Conservation (phyloP, 64 coral and sea anemone species). For the Stylophora pistillata region DNA sequence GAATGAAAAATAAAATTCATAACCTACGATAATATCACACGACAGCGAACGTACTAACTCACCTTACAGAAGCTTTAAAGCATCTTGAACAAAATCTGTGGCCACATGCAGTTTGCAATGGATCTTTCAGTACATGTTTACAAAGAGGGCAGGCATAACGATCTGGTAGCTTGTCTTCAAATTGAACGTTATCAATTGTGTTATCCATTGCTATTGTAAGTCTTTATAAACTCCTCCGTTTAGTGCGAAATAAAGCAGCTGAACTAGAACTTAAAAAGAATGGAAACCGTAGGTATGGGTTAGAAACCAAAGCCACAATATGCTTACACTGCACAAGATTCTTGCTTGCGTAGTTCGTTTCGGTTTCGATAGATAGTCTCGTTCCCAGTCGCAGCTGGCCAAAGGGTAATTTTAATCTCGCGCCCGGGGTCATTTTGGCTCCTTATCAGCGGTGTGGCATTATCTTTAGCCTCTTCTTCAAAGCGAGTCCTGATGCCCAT, state of each 20-base stretch:
- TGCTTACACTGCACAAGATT: background rate
- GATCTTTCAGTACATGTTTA: constrained; percentile 21
- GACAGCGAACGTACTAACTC: background rate
- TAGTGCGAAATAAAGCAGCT: background rate
- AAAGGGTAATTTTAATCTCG: too few species aligned
- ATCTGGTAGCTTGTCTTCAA: background rate
- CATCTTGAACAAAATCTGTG: constrained; percentile 16
- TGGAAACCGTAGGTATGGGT: background rate
- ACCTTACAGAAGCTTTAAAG: constrained; percentile 7
- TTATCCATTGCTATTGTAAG: background rate
- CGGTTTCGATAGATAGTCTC: too few species aligned
- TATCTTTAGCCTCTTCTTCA: too few species aligned
- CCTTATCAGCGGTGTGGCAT: too few species aligned
- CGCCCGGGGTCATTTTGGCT: too few species aligned
- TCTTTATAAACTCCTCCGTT: background rate
- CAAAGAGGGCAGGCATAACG: constrained; percentile 19
- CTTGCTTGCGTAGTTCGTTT: too few species aligned
- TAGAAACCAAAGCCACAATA: background rate
- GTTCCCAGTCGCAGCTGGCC: too few species aligned
- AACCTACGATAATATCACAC: too few species aligned
- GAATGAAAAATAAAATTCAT: too few species aligned
- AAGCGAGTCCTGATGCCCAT: too few species aligned
- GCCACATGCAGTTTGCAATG: constrained; percentile 22
- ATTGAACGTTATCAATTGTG: background rate
- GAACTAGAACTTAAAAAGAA: background rate